A percentile compares a stretch with the other conserved stretches of the same genome.
Evolutionary conservation across 2,113 vertebrate species (phyloP).

Genomic region (Mustelus asterias): DNA sequence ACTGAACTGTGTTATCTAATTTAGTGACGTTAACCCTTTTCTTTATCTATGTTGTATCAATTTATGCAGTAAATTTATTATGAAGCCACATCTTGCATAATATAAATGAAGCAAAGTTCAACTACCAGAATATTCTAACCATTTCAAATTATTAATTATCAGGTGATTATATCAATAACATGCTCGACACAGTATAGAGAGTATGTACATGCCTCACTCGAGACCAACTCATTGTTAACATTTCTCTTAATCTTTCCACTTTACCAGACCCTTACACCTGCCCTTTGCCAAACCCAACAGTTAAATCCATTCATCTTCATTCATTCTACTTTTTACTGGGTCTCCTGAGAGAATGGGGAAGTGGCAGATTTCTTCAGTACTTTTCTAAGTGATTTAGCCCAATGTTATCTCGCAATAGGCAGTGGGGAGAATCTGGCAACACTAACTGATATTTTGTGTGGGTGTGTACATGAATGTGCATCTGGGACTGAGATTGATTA

Average conservation of each 20-base stretch:
- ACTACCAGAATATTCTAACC: background rate
- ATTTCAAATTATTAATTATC: background rate
- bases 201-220: background rate
- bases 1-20: background rate
- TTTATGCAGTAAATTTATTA: background rate
- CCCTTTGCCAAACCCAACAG: background rate
- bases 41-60: background rate
- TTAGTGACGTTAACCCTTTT: background rate
- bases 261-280: background rate
- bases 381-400: background rate
- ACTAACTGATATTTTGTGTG: background rate
- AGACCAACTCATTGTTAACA: background rate
- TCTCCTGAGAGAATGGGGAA: background rate
- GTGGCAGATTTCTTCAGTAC: background rate
- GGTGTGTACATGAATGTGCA: background rate
- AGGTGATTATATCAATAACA: background rate
- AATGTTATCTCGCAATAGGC: background rate
- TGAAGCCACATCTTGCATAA: background rate
- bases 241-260: background rate
- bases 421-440: slow-evolving; percentile 15
- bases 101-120: background rate
- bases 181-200: background rate
- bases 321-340: background rate
- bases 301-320: background rate
- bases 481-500: slow-evolving; percentile 18